Conservation (phyloP, 2,888 invertebrate species). For the Steinernema carpocapsae region DNA sequence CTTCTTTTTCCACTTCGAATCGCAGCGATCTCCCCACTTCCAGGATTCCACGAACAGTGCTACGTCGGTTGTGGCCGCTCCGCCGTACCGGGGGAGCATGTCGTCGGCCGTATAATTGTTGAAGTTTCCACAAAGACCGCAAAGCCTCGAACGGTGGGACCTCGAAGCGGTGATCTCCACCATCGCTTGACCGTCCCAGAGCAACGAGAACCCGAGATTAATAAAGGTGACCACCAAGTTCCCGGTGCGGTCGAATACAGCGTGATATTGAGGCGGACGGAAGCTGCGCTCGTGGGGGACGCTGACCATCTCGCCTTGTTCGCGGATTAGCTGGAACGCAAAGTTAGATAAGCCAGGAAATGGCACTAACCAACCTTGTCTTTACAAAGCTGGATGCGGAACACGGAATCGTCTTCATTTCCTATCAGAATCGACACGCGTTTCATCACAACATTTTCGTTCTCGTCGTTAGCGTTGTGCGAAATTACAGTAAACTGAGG, state of each 20-base stretch:
- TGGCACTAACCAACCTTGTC: background rate
- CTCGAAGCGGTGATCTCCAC: constrained; percentile 82
- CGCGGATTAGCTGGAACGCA: constrained; percentile 83
- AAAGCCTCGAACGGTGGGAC: constrained; percentile 72
- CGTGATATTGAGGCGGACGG: constrained; percentile 54
- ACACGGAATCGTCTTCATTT: background rate
- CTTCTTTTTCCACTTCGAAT: constrained; percentile 26
- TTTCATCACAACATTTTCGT: constrained; percentile 87
- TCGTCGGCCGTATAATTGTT: constrained; percentile 38
- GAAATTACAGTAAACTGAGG: constrained; percentile 82
- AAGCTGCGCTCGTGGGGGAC: constrained; percentile 73
- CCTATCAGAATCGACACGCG: constrained; percentile 74
- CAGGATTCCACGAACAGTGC: constrained; percentile 39
- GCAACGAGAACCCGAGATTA: constrained; percentile 78
- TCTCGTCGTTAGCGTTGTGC: constrained; percentile 83
- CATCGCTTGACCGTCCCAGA: constrained; percentile 92
- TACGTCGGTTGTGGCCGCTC: background rate
- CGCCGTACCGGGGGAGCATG: constrained; percentile 37
- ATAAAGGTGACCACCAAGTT: constrained; percentile 21
- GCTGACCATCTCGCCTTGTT: constrained; percentile 73
- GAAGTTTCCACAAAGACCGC: constrained; percentile 42
- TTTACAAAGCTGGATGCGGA: constrained; percentile 10
- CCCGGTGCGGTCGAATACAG: background rate
- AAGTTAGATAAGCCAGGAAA: constrained; percentile 70
- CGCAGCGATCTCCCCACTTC: constrained; percentile 26